Evolutionary conservation across 2,113 vertebrate genomes (phyloP).

Genomic region (Marcusenius ussheri): DNA sequence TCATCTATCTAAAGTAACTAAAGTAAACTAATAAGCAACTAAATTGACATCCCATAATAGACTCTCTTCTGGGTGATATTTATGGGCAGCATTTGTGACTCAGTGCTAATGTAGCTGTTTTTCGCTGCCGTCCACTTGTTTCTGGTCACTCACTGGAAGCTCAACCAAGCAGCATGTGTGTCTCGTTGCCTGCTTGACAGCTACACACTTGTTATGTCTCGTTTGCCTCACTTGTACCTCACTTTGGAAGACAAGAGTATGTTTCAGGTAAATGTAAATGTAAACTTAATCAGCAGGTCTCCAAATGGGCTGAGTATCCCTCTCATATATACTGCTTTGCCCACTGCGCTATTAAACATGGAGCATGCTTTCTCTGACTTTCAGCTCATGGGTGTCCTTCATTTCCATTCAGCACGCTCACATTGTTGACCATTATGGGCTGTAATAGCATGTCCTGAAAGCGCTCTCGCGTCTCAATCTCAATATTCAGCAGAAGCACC

Average conservation of each 20-base stretch:
- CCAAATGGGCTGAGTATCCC: not conserved
- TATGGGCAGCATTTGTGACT: not conserved
- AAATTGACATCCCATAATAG: not conserved
- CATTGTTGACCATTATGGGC: not conserved
- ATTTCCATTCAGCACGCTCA: not conserved
- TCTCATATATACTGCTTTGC: not conserved
- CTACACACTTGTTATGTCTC: not conserved
- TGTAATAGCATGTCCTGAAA: conserved; percentile 3
- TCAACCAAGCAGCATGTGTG: not conserved
- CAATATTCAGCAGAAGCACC: not conserved
- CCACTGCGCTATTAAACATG: not conserved
- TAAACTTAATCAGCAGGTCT: not conserved
- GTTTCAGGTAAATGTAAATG: not conserved
- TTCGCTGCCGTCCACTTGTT: not conserved
- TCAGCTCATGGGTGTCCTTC: not conserved
- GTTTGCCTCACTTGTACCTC: not conserved
- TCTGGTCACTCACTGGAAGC: not conserved
- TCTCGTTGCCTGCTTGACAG: not conserved
- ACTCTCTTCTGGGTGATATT: not conserved
- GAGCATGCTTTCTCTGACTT: not conserved
- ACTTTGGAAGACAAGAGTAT: not conserved
- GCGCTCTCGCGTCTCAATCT: not conserved
- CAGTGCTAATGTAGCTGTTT: not conserved
- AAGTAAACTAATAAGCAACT: not conserved
- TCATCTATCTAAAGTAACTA: not conserved